Percentiles rank a stretch among this genome's conserved stretches.
phyloP scores from a whole-genome alignment of 2,888 invertebrate species.

The Catocala sponsa region DNA sequence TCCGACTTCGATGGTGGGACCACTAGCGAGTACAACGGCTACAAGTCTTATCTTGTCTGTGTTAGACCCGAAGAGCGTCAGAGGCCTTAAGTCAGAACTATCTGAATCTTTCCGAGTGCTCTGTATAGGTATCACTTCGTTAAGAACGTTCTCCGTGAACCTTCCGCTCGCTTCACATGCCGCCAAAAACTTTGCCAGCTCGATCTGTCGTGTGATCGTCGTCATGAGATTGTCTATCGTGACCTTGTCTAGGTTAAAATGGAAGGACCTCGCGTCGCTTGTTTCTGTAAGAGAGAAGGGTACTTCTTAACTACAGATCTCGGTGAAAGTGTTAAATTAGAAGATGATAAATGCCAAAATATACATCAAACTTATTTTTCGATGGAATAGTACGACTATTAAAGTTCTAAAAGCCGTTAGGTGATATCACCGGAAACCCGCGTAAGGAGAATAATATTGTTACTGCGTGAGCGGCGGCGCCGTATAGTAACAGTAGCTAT shows the following conservation, averaged over 20 bases:
- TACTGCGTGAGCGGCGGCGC: slow-evolving; percentile 72
- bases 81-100: slow-evolving; percentile 76
- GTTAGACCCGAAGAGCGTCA: slow-evolving; percentile 92
- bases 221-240: slow-evolving; percentile 93
- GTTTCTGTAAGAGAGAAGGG: slow-evolving; percentile 64
- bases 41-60: slow-evolving; percentile 91
- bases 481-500: neutral
- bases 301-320: too few relatives aligned
- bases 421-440: too few relatives aligned
- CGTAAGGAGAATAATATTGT: slow-evolving; percentile 60
- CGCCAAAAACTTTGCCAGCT: slow-evolving; percentile 92
- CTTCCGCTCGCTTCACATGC: slow-evolving; percentile 88
- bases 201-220: slow-evolving; percentile 93
- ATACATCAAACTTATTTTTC: too few relatives aligned
- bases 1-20: slow-evolving; percentile 91
- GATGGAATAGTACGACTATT: too few relatives aligned
- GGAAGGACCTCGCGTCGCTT: slow-evolving; percentile 86
- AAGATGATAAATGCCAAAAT: too few relatives aligned
- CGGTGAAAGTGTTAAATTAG: too few relatives aligned
- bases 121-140: slow-evolving; percentile 73
- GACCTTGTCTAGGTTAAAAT: slow-evolving; percentile 91
- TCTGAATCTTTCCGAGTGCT: slow-evolving; percentile 53
- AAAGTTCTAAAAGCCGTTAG: too few relatives aligned
- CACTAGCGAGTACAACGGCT: slow-evolving; percentile 90
- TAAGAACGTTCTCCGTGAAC: slow-evolving; percentile 73